Evolutionary conservation across 2,113 vertebrate species (phyloP).

Genomic region (Microcebus murinus): DNA sequence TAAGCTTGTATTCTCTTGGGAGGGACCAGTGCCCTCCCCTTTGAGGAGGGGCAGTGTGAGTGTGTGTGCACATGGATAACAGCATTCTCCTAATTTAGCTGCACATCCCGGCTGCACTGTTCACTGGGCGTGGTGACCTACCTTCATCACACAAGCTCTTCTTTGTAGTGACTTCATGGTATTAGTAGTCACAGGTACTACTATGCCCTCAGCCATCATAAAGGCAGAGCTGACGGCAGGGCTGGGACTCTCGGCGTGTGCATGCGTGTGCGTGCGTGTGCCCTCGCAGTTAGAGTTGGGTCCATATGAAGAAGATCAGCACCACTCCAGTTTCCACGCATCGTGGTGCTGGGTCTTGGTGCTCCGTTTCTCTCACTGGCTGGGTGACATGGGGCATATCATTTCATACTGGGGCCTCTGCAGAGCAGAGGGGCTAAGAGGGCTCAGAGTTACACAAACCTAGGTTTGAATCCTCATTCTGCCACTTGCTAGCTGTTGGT

Average conservation of each 20-base stretch:
- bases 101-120: not conserved
- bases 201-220: not conserved
- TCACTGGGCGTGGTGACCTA: not conserved
- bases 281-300: not conserved
- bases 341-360: not conserved
- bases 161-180: not conserved
- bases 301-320: not conserved
- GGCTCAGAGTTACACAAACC: not conserved
- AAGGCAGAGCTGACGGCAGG: not conserved
- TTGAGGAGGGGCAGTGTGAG: not conserved
- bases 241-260: not conserved
- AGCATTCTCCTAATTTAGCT: not conserved
- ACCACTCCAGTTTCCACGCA: not conserved
- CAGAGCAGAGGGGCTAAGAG: not conserved
- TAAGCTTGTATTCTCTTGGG: not conserved
- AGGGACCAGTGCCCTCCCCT: not conserved
- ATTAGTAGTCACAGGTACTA: no score
- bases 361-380: not conserved
- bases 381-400: not conserved
- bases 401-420: not conserved
- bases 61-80: not conserved
- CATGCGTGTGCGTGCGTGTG: fast-evolving
- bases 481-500: not conserved
- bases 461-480: not conserved
- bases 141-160: not conserved